Base-by-base conservation (phyloP, 1,140 invertebrate species). In the Polypedilum pembai region DNA sequence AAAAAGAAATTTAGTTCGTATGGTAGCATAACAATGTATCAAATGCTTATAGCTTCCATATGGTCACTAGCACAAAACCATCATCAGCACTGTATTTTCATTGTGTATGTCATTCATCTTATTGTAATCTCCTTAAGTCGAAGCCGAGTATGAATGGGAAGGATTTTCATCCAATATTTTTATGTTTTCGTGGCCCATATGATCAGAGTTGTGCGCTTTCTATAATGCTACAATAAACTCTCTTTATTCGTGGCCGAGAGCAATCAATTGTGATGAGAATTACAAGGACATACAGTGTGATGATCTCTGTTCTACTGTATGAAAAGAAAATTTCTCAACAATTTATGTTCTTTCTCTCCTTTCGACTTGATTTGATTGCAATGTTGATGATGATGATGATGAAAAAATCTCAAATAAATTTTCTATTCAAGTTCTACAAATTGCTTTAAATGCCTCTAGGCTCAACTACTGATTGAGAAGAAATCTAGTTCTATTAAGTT, bases 81-180 rank as follows among this genome's bases (percentile, higher is more conserved):
- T 3, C 24, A 33, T 33, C 5, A 33, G 24, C 24, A 56, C 12
- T 56, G 12, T 12, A 12, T 15, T 56, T 56, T 56, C 45, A 45
- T 15, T n/a, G 12, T 56, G 12, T 1, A 56, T 56, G 45, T 56
- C 45, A 56, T 56, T 12, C 45, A 56, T 56, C 45, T 56, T 56
- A 56, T 56, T 56, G 45, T 56, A 56, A 56, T 56, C 45, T 56
- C 10, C 45, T 56, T 56, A 56, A 56, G 45, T n/a, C 45, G 12
- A 56, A 56, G 12, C 15, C 12, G 12, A 33, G 5, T 3, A 33
- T 33, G 24, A 33, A 33, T 33, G 24, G 24, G 2, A 33, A 33
- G 5, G 24, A n/a, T 56, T 56, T 15, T 56, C 12, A 10, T 56
- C n/a, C 8, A 56, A 56, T 33, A 33, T 56, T 56, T n/a, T 45